Evolutionary conservation across 2,797 vertebrate species (phyloP).

Genomic region (Danio jaintianensis): DNA sequence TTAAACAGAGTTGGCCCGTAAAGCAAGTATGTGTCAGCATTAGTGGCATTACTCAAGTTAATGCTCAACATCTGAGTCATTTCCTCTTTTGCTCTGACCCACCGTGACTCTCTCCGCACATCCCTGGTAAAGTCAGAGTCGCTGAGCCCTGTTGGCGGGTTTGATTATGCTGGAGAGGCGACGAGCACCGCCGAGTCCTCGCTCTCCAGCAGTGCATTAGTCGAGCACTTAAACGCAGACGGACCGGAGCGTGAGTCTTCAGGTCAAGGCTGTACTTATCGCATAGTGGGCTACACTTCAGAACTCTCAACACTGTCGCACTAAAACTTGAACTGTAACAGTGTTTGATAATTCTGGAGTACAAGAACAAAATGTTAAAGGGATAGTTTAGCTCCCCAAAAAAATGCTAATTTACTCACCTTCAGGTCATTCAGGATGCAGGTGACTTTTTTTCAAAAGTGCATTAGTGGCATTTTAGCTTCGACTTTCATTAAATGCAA

Average conservation of each 20-base stretch:
- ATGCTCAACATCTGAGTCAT: slow-evolving; percentile 35
- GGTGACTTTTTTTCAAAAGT: no score
- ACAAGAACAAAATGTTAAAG: background rate
- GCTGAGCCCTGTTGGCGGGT: background rate
- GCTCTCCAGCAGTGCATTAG: slow-evolving; percentile 40
- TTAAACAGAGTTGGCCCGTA: slow-evolving; percentile 6
- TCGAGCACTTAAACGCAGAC: slow-evolving; percentile 23
- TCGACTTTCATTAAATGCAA: no score
- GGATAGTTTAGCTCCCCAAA: no score
- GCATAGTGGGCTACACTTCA: slow-evolving; percentile 24
- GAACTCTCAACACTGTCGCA: background rate
- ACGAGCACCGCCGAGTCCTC: background rate
- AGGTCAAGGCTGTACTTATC: slow-evolving; percentile 41
- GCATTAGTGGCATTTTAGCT: no score
- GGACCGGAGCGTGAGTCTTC: slow-evolving; percentile 36
- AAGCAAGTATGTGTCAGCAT: slow-evolving; percentile 26
- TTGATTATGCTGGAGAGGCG: slow-evolving; percentile 28
- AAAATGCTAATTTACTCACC: no score
- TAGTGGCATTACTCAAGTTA: slow-evolving; percentile 21
- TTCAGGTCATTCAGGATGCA: no score
- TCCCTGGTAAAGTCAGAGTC: slow-evolving; percentile 25
- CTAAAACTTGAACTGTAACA: slow-evolving; percentile 12
- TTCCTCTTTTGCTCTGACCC: slow-evolving; percentile 9
- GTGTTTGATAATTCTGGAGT: background rate
- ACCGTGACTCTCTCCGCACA: background rate